Evolutionary conservation across 2,888 invertebrate genomes (phyloP), one percentile per base, ranked within the genome.

Genomic region (Stenolophus ochropezus): DNA sequence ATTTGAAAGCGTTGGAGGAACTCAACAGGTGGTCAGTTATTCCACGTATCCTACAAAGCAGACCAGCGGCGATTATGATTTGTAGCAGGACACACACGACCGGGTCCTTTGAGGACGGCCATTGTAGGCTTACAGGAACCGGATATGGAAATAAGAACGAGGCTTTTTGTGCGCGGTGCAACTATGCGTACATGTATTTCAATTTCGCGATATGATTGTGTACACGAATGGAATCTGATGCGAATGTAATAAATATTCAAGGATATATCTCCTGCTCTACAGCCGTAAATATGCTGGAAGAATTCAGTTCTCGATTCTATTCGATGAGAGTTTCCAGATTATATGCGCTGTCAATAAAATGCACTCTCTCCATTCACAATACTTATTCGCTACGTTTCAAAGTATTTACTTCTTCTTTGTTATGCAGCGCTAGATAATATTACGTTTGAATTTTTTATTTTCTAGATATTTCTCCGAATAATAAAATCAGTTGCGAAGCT

Each of bases 1-100:
- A 69, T 75, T 76, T 71, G 69, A 76, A 71, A 56, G 56, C 80
- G 79, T 75, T 61, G 74, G 51, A 76, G 61, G 78, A 61, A 82
- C 53, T 82, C 82, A 82, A 83, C 82, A 82, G 83, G 83, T 83
- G 83, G 83, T 83, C 83, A 83, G 82, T 82, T 83, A 80, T 80
- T 76, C 73, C 73, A 73, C 73, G 80, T 80, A 58, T 80, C 73
- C 80, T 51, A 77, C 61, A 81, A 81, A 73, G 33, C 81, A 47
- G 61, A 61, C 80, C 73, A 74, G 58, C 47, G 27, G 51, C 56
- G 77, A 77, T 77, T 77, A 77, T 77, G 77, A 77, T 77, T 77
- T 83, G 82, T 80, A 56, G 65, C 33, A 80, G 33, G 49, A 65
- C 47, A 73, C 65, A 53, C 71, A 61, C 83, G 65, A 53, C 71